A percentile compares a stretch with the other conserved stretches of the same genome.
These are phyloP conservation scores for Novumbra hubbsi DNA, from an alignment of 2,797 vertebrate genomes.

Conservation along the genomic window DNA sequence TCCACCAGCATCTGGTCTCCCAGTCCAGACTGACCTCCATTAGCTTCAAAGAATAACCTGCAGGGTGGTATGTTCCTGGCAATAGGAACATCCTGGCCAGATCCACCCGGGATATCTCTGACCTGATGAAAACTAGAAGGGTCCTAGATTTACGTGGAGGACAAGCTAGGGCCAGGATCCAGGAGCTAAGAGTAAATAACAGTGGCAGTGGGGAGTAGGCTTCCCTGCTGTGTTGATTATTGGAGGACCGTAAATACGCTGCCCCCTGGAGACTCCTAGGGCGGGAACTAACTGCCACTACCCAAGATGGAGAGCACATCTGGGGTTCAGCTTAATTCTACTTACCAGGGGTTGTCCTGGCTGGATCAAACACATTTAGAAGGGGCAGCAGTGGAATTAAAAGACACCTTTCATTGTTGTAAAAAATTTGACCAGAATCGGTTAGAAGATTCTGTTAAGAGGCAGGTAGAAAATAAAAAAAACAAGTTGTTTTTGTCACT, in stretches of 20 bases:
- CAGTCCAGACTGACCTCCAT: neutral
- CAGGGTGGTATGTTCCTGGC: neutral
- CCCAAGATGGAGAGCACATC: conserved; percentile 35
- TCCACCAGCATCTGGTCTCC: no score
- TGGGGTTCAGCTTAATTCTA: conserved; percentile 53
- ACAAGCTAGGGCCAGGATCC: conserved; percentile 24
- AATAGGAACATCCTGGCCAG: neutral
- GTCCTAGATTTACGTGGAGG: conserved; percentile 41
- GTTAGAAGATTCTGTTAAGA: neutral
- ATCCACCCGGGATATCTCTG: neutral
- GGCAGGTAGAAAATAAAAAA: neutral
- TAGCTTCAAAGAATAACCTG: neutral
- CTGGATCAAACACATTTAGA: neutral
- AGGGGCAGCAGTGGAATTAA: neutral
- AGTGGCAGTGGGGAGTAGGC: conserved; percentile 50
- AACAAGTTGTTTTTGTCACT: no score
- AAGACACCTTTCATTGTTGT: neutral
- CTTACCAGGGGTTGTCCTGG: neutral
- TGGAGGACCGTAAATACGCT: conserved; percentile 64
- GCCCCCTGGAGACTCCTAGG: conserved; percentile 30
- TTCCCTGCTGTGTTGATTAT: conserved; percentile 67
- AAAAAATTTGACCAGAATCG: neutral
- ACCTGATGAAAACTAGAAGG: conserved; percentile 16
- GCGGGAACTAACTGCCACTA: conserved; percentile 54
- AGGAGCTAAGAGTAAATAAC: conserved; percentile 55